Evolutionary conservation across 2,888 invertebrate genomes (phyloP), one percentile per base, ranked within the genome.

Genomic region (Patella depressa): DNA sequence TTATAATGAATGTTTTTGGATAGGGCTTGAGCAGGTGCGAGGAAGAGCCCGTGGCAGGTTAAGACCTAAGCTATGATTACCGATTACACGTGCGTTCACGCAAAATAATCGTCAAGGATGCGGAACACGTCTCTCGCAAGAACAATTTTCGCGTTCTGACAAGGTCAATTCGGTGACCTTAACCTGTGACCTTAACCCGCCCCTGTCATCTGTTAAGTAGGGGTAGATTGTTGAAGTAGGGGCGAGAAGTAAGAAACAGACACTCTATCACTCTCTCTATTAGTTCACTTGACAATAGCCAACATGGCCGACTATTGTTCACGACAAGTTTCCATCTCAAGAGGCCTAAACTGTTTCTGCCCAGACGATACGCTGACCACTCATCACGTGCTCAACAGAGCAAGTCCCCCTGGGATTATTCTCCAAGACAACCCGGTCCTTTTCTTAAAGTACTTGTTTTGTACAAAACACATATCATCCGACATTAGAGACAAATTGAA

Each of bases 31-130:
- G 65, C 65, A 65, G 65, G 65, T 65, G 65, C 65, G 11, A 34
- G 45, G 45, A 45, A 45, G 45, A 9, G 45, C 45, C 45, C 45
- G 45, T 45, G 45, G 45, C 45, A 45, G 45, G 45, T 45, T 45
- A 45, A 45, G 45, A 45, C 45, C 45, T 45, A 45, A 45, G 45
- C 45, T 45, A 45, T 65, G 19, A 65, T 65, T 65, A 65, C 19
- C 19, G 65, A 65, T 65, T 65, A 65, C 65, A 65, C 65, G 65
- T 65, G 65, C 65, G 65, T 65, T 65, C 65, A 65, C 65, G 65
- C 65, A 65, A 65, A 65, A 65, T 65, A 65, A 65, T 65, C 65
- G 65, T 24, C 19, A 65, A 14, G 24, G 65, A 65, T 65, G 65
- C 65, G 65, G 65, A 65, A 24, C 24, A 24, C 19, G 19, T 65